A percentile compares a stretch with the other conserved stretches of the same genome.
phyloP scores from a whole-genome alignment of 1,140 invertebrate genomes.

The Sweltsa coloradensis region DNA sequence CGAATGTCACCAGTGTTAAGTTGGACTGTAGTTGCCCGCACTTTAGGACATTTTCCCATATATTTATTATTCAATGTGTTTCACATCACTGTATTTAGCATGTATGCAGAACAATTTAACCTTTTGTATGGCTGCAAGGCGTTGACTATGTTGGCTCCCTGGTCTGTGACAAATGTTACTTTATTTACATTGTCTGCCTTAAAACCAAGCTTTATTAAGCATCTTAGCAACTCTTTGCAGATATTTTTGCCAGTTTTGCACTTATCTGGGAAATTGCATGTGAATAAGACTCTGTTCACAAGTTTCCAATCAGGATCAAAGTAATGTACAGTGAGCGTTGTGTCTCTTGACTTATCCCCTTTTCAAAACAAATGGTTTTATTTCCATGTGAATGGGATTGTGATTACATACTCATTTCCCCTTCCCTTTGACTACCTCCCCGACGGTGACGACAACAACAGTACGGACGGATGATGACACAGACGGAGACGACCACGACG shows the following conservation, averaged over 20 bases:
- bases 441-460: too few relatives aligned
- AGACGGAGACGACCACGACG: too few relatives aligned
- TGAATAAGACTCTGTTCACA: not conserved
- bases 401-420: too few relatives aligned
- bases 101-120: not conserved
- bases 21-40: not conserved
- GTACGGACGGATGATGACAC: too few relatives aligned
- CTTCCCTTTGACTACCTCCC: too few relatives aligned
- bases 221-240: not conserved
- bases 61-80: not conserved
- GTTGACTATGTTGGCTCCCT: not conserved
- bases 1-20: not conserved
- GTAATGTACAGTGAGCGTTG: not conserved
- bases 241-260: not conserved
- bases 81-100: too few relatives aligned
- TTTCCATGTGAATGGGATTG: too few relatives aligned
- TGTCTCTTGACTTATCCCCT: too few relatives aligned
- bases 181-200: not conserved
- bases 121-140: not conserved
- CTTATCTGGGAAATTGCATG: not conserved
- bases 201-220: too few relatives aligned
- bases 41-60: not conserved
- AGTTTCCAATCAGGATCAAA: not conserved
- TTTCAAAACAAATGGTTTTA: too few relatives aligned
- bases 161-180: not conserved